Evolutionary conservation across 2,888 invertebrate species (phyloP).

Genomic region (Schrankia costaestrigalis): DNA sequence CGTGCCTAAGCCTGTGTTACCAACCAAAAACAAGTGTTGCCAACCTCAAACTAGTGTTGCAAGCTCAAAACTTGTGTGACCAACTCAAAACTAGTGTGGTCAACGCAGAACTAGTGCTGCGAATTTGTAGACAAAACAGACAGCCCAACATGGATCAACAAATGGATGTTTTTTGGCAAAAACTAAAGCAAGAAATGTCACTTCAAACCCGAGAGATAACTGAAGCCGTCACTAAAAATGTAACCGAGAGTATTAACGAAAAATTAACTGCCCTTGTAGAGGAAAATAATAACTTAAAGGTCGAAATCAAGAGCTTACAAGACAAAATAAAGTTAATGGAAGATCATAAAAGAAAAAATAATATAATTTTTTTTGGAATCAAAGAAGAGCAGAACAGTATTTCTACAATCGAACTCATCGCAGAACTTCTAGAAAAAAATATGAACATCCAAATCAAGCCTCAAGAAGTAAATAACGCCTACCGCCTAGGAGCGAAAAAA

Average conservation of each 20-base stretch:
- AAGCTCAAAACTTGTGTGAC: too few relatives aligned
- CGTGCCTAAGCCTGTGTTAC: too few relatives aligned
- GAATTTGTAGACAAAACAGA: too few relatives aligned
- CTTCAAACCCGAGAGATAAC: neutral
- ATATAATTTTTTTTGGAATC: neutral
- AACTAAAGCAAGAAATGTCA: neutral
- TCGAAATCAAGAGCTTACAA: neutral
- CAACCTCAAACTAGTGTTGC: too few relatives aligned
- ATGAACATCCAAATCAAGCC: neutral
- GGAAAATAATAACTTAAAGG: slow-evolving; percentile 1
- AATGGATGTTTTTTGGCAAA: neutral
- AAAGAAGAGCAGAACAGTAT: neutral
- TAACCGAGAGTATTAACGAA: neutral
- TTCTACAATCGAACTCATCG: neutral
- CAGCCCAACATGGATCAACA: too few relatives aligned
- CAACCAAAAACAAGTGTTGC: too few relatives aligned
- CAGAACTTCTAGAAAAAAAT: neutral
- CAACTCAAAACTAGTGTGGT: too few relatives aligned
- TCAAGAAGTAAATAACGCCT: slow-evolving; percentile 1
- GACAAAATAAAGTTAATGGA: neutral
- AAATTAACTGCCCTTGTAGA: neutral
- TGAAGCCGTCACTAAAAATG: neutral
- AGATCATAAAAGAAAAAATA: neutral
- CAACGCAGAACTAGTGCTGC: too few relatives aligned
- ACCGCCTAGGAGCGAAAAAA: neutral